phyloP scores from a whole-genome alignment of 2,113 vertebrate species.

The Tupaia chinensis region DNA sequence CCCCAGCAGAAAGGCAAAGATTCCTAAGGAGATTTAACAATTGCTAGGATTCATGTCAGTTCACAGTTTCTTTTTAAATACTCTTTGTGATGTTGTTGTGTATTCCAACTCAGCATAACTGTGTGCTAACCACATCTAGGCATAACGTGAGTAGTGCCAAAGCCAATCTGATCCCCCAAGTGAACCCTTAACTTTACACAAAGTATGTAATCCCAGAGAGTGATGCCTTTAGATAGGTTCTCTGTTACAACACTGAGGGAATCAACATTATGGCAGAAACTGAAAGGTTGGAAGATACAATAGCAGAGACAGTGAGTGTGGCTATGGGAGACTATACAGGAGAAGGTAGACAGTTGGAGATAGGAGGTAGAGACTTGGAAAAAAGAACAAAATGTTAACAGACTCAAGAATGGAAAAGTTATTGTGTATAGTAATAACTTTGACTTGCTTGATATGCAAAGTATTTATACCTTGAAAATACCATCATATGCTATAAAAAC shows the following conservation, averaged over 20 bases:
- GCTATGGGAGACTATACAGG: too few relatives aligned
- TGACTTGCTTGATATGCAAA: too few relatives aligned
- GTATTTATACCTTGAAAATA: too few relatives aligned
- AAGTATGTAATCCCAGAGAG: background rate
- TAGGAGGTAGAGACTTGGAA: too few relatives aligned
- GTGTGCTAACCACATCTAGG: background rate
- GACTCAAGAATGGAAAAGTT: too few relatives aligned
- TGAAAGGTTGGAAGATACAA: too few relatives aligned
- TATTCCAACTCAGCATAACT: background rate
- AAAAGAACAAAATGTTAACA: too few relatives aligned
- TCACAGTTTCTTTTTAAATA: conserved; percentile 28
- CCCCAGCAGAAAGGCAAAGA: background rate
- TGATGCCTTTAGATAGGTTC: background rate
- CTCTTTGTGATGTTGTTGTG: fast-evolving
- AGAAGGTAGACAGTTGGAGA: too few relatives aligned
- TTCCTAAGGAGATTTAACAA: background rate
- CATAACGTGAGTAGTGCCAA: background rate
- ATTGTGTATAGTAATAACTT: too few relatives aligned
- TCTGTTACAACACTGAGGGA: background rate
- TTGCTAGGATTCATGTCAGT: background rate
- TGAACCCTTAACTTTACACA: background rate
- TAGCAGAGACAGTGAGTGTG: too few relatives aligned
- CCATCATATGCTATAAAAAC: too few relatives aligned
- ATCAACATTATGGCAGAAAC: background rate
- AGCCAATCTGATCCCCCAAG: background rate